Base-by-base conservation (phyloP, 2,113 vertebrate genomes). In the Indicator maculatus region DNA sequence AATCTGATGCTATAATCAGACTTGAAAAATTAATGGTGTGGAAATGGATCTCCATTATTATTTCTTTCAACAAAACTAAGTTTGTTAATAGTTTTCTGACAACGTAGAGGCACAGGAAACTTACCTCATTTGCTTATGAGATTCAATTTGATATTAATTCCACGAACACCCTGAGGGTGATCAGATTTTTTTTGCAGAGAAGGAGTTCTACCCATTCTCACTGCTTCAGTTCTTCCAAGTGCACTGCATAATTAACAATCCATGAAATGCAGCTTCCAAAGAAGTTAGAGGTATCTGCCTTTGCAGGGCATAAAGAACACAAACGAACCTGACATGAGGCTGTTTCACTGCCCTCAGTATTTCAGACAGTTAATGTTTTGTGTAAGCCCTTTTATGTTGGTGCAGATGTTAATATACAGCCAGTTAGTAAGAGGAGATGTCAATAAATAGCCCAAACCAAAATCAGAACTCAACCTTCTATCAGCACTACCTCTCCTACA, bases 181-280 rank as follows among this genome's bases (percentile, higher is more conserved):
- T 94, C 56, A 60, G 36, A 86, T 88, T 93, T 97, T 96, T 44
- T 44, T 16, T 95, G 9, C 44, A 79, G 72, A 87, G 83, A 93
- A 88, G 70, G 45, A 94, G 11, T 38, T 88, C 86, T 72, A 75
- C 59, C 55, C 59, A 61, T 94, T 96, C 56, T 95, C 63, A 66
- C 41, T 83, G 69, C 85, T 96, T 95, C 85, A 91, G 66, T 83
- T 97, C 95, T 94, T 93, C 88, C 96, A 93, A 95, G 5, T 81
- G 52, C 86, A 83, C 83, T 93, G 59, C 65, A 93, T 94, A 97
- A 96, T 96, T 97, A 98, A 97, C 88, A 96, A 88, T 69, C 94
- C 55, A 1, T 96, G 94, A 98, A 97, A 98, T 93, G 58, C 55
- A 93, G 85, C 73, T 97, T 50, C 44, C 52, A 16, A 71, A 93